A percentile compares a stretch with the other conserved stretches of the same genome.
Conservation (phyloP, 2,888 invertebrate species). For the Drosophila barbarae region DNA sequence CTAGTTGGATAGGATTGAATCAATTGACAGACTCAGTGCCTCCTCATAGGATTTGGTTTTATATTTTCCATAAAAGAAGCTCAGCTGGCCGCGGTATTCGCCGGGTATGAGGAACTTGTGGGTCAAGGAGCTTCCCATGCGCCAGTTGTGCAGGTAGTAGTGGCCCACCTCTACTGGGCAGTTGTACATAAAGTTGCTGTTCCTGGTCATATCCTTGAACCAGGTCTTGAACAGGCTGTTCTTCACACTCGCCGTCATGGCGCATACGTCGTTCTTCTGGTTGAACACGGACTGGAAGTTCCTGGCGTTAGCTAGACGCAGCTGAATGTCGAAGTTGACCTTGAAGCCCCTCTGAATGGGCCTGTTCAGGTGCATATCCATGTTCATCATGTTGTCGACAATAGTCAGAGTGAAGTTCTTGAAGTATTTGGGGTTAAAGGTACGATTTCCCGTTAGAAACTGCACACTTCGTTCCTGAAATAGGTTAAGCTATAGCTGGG, state of each 20-base stretch:
- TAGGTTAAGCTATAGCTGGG: neutral
- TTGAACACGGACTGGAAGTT: constrained; percentile 56
- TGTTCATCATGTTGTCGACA: constrained; percentile 32
- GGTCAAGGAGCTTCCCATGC: constrained; percentile 36
- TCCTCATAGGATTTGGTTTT: constrained; percentile 36
- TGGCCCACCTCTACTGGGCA: constrained; percentile 57
- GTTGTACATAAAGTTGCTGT: constrained; percentile 62
- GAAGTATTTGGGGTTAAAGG: constrained; percentile 51
- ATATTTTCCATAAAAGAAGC: constrained; percentile 47
- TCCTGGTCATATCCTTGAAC: constrained; percentile 55
- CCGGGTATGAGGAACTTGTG: constrained; percentile 53
- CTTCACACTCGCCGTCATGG: constrained; percentile 42
- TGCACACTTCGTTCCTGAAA: constrained; percentile 46
- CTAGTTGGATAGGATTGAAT: constrained; percentile 34
- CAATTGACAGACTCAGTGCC: constrained; percentile 22
- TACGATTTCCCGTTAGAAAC: constrained; percentile 25
- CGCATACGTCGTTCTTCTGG: constrained; percentile 49
- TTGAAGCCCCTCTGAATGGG: constrained; percentile 51
- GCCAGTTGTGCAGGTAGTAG: constrained; percentile 61
- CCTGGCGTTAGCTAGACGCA: constrained; percentile 57
- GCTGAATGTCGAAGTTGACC: constrained; percentile 47
- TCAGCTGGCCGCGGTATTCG: constrained; percentile 29
- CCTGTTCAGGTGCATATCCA: constrained; percentile 46
- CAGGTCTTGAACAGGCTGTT: constrained; percentile 53
- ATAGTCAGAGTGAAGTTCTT: constrained; percentile 43